These are phyloP conservation scores for Lycodopsis pacificus DNA, from an alignment of 2,797 vertebrate species.

Conservation along the genomic window DNA sequence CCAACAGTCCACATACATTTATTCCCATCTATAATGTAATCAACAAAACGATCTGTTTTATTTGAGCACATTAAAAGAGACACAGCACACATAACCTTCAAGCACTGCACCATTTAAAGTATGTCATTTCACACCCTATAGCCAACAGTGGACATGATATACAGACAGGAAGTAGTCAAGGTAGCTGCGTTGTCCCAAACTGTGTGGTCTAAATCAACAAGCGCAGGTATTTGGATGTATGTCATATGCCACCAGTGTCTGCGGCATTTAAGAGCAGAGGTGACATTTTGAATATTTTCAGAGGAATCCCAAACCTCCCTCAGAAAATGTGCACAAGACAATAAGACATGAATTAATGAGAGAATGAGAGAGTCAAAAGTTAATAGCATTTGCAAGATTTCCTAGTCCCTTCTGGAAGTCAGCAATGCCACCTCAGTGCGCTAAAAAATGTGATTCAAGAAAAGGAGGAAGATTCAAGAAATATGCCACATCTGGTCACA, in stretches of 20 bases:
- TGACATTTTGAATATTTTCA: too few relatives aligned
- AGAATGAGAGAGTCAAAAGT: background rate
- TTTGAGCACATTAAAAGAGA: background rate
- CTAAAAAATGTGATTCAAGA: background rate
- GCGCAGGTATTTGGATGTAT: background rate
- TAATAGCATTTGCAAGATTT: too few relatives aligned
- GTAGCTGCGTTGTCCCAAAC: too few relatives aligned
- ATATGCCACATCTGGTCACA: background rate
- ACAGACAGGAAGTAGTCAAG: too few relatives aligned
- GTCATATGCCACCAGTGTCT: too few relatives aligned
- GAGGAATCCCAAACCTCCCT: too few relatives aligned
- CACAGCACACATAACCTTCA: background rate
- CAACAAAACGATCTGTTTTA: background rate
- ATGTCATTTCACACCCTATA: background rate
- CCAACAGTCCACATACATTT: background rate
- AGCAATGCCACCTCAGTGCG: background rate
- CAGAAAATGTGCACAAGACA: background rate
- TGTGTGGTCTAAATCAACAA: background rate
- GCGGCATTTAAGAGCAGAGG: too few relatives aligned
- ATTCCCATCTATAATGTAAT: background rate
- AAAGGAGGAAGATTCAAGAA: background rate
- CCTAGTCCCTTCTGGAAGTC: background rate
- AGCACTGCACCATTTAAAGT: background rate
- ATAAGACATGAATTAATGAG: background rate
- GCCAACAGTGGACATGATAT: background rate